phyloP scores from a whole-genome alignment of 2,797 vertebrate species.

The Bradypodion pumilum region DNA sequence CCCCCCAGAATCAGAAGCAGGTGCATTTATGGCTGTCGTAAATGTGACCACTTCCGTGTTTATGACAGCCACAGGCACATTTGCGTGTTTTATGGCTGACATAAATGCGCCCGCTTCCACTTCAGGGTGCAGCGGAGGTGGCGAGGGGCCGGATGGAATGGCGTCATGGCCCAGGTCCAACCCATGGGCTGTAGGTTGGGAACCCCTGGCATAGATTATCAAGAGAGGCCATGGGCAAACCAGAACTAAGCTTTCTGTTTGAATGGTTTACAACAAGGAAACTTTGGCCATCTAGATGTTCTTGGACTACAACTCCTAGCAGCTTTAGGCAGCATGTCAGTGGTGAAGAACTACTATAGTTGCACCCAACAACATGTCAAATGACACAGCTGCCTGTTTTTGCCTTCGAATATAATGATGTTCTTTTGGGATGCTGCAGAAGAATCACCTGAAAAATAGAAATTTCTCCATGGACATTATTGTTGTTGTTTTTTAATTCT shows the following conservation, averaged over 20 bases:
- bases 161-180: no score
- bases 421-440: background rate
- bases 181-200: no score
- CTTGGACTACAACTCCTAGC: background rate
- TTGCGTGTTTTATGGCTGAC: no score
- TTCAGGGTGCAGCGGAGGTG: no score
- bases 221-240: background rate
- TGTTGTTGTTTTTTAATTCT: no score
- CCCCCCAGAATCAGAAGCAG: no score
- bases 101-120: no score
- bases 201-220: background rate
- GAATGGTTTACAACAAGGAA: background rate
- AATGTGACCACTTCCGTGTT: no score
- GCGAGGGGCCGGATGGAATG: no score
- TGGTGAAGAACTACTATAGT: background rate
- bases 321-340: background rate
- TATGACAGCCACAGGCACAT: no score
- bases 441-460: background rate
- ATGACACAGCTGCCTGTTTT: no score
- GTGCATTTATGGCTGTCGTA: no score
- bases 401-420: rapidly evolving
- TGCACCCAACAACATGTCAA: background rate
- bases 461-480: rapidly evolving
- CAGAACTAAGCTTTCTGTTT: background rate
- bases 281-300: background rate